Conservation (phyloP, 2,888 invertebrate genomes). For the Callyntrura guangdongensis region DNA sequence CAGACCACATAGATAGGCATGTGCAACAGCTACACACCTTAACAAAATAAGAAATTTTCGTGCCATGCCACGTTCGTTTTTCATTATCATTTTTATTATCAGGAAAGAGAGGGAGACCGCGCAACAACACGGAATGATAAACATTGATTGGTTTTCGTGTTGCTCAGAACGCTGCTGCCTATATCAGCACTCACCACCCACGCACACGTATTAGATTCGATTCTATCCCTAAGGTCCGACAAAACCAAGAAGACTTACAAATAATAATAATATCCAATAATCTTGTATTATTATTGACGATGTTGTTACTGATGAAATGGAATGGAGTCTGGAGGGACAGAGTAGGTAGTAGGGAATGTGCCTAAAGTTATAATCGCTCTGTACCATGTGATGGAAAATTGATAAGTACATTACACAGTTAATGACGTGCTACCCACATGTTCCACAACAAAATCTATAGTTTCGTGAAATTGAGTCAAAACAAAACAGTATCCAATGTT, state of each 20-base stretch:
- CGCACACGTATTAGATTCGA: neutral
- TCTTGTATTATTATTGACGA: neutral
- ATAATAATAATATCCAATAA: slow-evolving; percentile 9
- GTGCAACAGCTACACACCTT: neutral
- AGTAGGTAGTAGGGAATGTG: neutral
- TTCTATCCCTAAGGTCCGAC: neutral
- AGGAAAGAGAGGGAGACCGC: neutral
- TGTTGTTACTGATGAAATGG: neutral
- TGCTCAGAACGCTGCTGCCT: neutral
- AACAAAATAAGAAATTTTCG: neutral
- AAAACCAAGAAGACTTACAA: neutral
- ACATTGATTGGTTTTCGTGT: slow-evolving; percentile 25
- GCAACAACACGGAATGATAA: neutral
- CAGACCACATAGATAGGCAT: neutral
- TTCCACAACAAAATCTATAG: neutral
- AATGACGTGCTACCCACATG: neutral
- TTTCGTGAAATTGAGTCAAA: neutral
- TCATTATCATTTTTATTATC: slow-evolving; percentile 29
- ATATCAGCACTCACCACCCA: neutral
- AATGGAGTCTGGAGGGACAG: neutral
- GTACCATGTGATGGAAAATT: neutral
- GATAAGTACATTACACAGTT: no score
- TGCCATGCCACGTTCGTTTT: neutral
- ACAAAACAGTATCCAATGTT: neutral
- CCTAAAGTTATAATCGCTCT: neutral